A percentile compares a stretch with the other conserved stretches of the same genome.
Conservation (phyloP, 2,888 invertebrate genomes). For the Bedellia somnulentella region DNA sequence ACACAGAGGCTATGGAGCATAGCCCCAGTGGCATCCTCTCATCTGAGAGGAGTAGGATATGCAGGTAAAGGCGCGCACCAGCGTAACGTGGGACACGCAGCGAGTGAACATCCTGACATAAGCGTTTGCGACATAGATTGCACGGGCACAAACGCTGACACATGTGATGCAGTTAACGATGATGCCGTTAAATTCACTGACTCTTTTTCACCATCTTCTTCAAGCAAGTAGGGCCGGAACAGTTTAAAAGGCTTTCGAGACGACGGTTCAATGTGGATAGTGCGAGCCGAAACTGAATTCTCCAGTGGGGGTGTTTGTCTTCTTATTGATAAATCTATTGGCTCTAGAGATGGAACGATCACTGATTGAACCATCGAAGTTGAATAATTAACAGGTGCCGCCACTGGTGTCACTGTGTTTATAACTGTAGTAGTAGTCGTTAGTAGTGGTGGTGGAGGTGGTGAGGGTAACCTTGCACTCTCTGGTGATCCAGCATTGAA, state of each 20-base stretch:
- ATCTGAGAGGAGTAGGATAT: slow-evolving; percentile 50
- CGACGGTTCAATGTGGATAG: slow-evolving; percentile 26
- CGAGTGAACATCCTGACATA: slow-evolving; percentile 37
- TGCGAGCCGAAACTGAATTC: slow-evolving; percentile 18
- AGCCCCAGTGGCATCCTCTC: slow-evolving; percentile 39
- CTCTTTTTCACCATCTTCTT: slow-evolving; percentile 56
- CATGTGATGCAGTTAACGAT: slow-evolving; percentile 41
- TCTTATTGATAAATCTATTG: slow-evolving; percentile 17
- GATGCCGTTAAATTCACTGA: too few relatives aligned
- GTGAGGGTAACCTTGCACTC: slow-evolving; percentile 44
- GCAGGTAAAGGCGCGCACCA: slow-evolving; percentile 71
- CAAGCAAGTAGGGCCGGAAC: slow-evolving; percentile 76
- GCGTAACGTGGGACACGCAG: slow-evolving; percentile 48
- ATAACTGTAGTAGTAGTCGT: too few relatives aligned
- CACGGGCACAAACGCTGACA: slow-evolving; percentile 52
- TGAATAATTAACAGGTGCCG: slow-evolving; percentile 25
- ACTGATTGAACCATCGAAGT: slow-evolving; percentile 18
- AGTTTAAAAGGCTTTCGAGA: slow-evolving; percentile 69
- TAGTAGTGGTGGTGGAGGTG: slow-evolving; percentile 23
- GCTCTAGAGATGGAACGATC: slow-evolving; percentile 18
- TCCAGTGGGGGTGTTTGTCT: slow-evolving; percentile 25
- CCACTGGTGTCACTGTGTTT: too few relatives aligned
- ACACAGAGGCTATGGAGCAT: slow-evolving; percentile 44
- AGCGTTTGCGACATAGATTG: slow-evolving; percentile 28
- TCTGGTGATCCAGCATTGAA: slow-evolving; percentile 44